Percentiles rank a stretch among this genome's conserved stretches.
phyloP scores from a whole-genome alignment of 2,113 vertebrate genomes.

The Arothron firmamentum region DNA sequence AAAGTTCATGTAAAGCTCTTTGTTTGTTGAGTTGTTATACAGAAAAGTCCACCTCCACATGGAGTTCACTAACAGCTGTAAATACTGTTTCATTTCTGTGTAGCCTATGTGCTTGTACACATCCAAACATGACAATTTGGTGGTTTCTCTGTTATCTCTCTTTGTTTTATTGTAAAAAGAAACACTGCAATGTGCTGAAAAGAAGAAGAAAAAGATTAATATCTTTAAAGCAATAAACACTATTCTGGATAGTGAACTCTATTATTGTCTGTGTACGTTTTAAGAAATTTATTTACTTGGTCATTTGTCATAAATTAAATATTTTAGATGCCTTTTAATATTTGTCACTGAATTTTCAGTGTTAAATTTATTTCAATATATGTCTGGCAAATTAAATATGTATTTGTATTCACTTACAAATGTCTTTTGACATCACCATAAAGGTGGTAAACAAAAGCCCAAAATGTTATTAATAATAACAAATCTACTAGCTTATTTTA shows the following conservation, averaged over 20 bases:
- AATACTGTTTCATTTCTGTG: slow-evolving; percentile 75
- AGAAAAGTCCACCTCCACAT: slow-evolving; percentile 48
- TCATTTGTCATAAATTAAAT: not conserved
- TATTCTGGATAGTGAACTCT: slow-evolving; percentile 73
- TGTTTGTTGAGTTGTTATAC: slow-evolving; percentile 65
- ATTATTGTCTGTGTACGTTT: not conserved
- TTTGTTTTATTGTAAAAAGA: slow-evolving; percentile 79
- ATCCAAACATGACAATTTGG: slow-evolving; percentile 67
- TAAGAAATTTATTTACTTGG: not conserved
- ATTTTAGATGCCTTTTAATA: not conserved
- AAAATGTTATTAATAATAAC: not conserved
- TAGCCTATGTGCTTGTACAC: slow-evolving; percentile 67
- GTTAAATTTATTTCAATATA: not conserved
- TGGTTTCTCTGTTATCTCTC: slow-evolving; percentile 64
- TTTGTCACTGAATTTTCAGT: not conserved
- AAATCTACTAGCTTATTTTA: not conserved
- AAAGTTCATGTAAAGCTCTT: slow-evolving; percentile 71
- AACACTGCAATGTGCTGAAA: slow-evolving; percentile 63
- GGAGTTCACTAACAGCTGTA: slow-evolving; percentile 66
- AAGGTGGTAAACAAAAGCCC: too few relatives aligned
- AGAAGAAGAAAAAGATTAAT: slow-evolving; percentile 72
- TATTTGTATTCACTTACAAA: not conserved
- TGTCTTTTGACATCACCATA: not conserved
- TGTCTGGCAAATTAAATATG: not conserved
- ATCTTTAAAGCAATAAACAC: slow-evolving; percentile 83